phyloP scores from a whole-genome alignment of 2,888 invertebrate species.

The Neuroscelio doddi region DNA sequence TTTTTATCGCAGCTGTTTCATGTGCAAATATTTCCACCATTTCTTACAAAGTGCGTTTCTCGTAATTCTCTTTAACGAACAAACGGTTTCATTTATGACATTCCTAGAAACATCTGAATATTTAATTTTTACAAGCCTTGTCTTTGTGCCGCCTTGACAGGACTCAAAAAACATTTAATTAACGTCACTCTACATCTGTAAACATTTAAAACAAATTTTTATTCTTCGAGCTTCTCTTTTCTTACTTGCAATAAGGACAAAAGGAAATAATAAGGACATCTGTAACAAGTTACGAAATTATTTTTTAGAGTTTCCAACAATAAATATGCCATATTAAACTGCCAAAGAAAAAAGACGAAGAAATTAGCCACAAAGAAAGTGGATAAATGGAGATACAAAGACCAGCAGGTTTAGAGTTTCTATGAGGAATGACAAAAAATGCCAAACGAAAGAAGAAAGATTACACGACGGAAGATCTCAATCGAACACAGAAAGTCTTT shows the following conservation, averaged over 20 bases:
- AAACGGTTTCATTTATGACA: neutral
- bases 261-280: neutral
- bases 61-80: neutral
- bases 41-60: neutral
- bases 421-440: conserved; percentile 21
- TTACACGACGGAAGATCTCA: conserved; percentile 44
- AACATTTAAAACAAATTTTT: neutral
- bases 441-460: conserved; percentile 33
- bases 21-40: conserved; percentile 4
- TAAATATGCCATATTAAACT: conserved; percentile 3
- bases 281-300: too few species aligned
- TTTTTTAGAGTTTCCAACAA: neutral
- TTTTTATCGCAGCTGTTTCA: neutral
- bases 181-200: conserved; percentile 1
- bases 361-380: conserved; percentile 29
- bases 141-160: neutral
- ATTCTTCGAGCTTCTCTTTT: too few species aligned
- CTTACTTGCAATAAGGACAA: neutral
- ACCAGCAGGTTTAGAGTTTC: conserved; percentile 12
- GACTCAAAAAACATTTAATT: conserved; percentile 1
- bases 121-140: conserved; percentile 2
- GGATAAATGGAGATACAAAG: conserved; percentile 22
- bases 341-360: conserved; percentile 34
- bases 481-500: conserved; percentile 64
- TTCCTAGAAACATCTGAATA: conserved; percentile 1